phyloP scores from a whole-genome alignment of 2,888 invertebrate species.

The Heteropelma amictum region DNA sequence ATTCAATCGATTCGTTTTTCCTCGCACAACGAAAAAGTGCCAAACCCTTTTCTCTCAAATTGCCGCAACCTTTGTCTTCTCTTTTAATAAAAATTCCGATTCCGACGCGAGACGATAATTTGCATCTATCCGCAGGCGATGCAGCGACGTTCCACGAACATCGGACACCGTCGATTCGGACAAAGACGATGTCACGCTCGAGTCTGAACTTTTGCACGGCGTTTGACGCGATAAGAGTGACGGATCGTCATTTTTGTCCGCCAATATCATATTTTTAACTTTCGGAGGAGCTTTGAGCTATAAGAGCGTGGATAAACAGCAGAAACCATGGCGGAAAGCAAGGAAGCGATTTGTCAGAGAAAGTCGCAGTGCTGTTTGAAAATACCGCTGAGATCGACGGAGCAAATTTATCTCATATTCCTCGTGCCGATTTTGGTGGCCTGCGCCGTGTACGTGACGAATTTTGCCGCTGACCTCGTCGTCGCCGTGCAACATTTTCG shows the following conservation, averaged over 20 bases:
- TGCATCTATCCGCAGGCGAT: constrained; percentile 7
- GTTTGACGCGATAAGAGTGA: neutral
- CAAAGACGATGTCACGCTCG: constrained; percentile 4
- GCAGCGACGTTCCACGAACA: neutral
- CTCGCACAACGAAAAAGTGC: too few species aligned
- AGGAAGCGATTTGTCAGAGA: constrained; percentile 62
- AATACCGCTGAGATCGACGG: constrained; percentile 74
- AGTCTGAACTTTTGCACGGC: neutral
- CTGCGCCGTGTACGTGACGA: constrained; percentile 82
- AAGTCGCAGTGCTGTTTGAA: constrained; percentile 67
- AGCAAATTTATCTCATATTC: constrained; percentile 79
- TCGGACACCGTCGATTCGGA: neutral
- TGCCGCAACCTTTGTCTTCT: neutral
- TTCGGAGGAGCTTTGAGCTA: too few species aligned
- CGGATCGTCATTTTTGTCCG: neutral
- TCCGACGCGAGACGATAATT: neutral
- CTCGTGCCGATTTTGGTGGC: constrained; percentile 81
- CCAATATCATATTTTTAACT: neutral
- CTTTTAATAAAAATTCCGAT: neutral
- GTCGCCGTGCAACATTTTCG: constrained; percentile 83
- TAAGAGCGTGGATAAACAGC: neutral
- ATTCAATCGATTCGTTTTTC: too few species aligned
- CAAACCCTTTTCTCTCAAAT: too few species aligned
- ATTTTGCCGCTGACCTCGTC: constrained; percentile 84
- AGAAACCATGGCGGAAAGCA: constrained; percentile 63